phyloP scores from a whole-genome alignment of 2,888 invertebrate species.

The Camptogramma bilineatum region DNA sequence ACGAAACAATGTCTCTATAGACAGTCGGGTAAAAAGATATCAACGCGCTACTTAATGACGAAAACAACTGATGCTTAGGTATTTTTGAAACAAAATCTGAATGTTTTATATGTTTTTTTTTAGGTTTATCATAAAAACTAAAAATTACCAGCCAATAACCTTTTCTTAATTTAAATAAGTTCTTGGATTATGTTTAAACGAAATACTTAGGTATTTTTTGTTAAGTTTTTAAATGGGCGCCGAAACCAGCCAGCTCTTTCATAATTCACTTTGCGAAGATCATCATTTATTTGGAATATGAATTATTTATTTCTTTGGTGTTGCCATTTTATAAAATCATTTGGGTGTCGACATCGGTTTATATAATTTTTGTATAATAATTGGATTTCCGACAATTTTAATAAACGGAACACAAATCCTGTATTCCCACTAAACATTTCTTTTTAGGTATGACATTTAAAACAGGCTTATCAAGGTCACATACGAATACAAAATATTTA shows the following conservation, averaged over 20 bases:
- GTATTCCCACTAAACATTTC: constrained; percentile 18
- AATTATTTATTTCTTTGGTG: neutral
- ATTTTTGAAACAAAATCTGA: neutral
- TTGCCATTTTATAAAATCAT: neutral
- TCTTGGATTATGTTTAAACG: neutral
- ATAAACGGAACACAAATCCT: constrained; percentile 4
- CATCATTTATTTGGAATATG: neutral
- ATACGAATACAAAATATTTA: constrained; percentile 28
- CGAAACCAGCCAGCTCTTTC: neutral
- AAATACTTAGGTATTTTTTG: neutral
- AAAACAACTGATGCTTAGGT: neutral
- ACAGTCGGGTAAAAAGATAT: too few species aligned
- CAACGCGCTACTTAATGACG: constrained; percentile 30
- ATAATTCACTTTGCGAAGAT: neutral
- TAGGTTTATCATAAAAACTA: too few species aligned
- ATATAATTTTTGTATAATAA: too few species aligned
- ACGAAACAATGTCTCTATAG: constrained; percentile 11
- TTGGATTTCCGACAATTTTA: neutral
- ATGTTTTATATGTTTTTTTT: neutral
- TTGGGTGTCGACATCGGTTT: neutral
- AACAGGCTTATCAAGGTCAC: constrained; percentile 31
- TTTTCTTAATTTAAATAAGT: neutral
- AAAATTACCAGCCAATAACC: neutral
- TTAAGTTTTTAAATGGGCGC: neutral
- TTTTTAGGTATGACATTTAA: constrained; percentile 19